Base-by-base conservation (phyloP, 2,113 vertebrate genomes). In the Osmerus eperlanus region DNA sequence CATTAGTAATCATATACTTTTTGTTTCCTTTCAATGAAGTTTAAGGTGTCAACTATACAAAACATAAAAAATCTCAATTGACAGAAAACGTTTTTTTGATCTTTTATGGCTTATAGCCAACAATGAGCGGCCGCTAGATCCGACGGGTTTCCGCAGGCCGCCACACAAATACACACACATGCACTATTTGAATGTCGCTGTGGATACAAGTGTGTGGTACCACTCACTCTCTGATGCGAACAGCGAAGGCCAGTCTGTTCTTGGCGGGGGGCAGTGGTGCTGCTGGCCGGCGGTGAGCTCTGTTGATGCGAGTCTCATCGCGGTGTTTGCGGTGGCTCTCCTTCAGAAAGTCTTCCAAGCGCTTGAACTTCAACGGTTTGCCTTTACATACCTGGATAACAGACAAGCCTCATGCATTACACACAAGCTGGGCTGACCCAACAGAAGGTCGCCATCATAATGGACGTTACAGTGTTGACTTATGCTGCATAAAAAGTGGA, bases 151-250 rank as follows among this genome's bases (percentile, higher is more conserved):
- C 62, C 9, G 3, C 62, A n/a, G 14, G n/a, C 11, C 3, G 19
- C 6, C 36, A 13, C 18, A 18, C 32, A 23, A 23, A 23, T 23
- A 23, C 1, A 23, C 21, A 23, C 23, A 23, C 1, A 23, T 23
- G 19, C 36, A 66, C 21, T 19, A 67, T 52, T 36, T 13, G 2
- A 19, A 9, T 47, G 12, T 59, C 11, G 18, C 21, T 7, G 51
- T 36, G n/a, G 14, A 14, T 19, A 64, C 14, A 19, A 3, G 32
- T 36, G 7, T 36, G 11, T 61, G 7, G 14, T 29, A 28, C 8
- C 18, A 80, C 93, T 88, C 85, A 99, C 97, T 94, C 91, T 84
- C 81, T 84, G 64, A 96, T 93, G 52, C 95, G 88, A 3, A 97
- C 88, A 0, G 84, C 96, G 0, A 99, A 97, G 58, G 91, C 95